Base-by-base conservation (phyloP, 2,113 vertebrate species). In the Furnarius figulus region DNA sequence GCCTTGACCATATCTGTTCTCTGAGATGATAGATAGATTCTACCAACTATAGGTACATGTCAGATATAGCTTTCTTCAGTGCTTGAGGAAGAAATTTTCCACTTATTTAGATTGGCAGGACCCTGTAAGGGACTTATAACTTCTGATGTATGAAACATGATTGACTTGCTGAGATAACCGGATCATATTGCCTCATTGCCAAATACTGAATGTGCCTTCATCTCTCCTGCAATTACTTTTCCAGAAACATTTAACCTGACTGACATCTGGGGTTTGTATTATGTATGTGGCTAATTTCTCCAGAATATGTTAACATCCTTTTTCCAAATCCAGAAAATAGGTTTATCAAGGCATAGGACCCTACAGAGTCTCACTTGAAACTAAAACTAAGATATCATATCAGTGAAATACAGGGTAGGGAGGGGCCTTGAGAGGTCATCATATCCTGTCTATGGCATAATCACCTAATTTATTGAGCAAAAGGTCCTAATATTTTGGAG, bases 31-130 rank as follows among this genome's bases (percentile, higher is more conserved):
- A 90, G 63, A 62, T 13, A 73, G 91, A 71, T 13, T 74, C 27
- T 67, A 72, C 27, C 52, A 71, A 2, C 42, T 58, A 16, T 2
- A 2, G 4, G 5, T 55, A n/a, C 0, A 1, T 47, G 35, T 59
- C 78, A 93, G n/a, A 74, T 14, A 30, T 67, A 78, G 13, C 9
- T 78, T 82, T 78, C n/a, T 50, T 11, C 46, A 0, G 2, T n/a
- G 31, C 19, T 37, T 78, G 28, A 87, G 46, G 33, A 78, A 58
- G 28, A 25, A 91, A 81, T 90, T 92, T 93, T 71, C 42, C 31
- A 74, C 24, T 75, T 14, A 42, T 86, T 68, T 70, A 49, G 37
- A 63, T 1, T 62, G 56, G 52, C 66, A 88, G 66, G 23, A 85
- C 33, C 12, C 17, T 74, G 78, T 67, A 90, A 70, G 37, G 27